A percentile compares a stretch with the other conserved stretches of the same genome.
phyloP scores from a whole-genome alignment of 2,888 invertebrate genomes.

The Dysmachus trigonus region DNA sequence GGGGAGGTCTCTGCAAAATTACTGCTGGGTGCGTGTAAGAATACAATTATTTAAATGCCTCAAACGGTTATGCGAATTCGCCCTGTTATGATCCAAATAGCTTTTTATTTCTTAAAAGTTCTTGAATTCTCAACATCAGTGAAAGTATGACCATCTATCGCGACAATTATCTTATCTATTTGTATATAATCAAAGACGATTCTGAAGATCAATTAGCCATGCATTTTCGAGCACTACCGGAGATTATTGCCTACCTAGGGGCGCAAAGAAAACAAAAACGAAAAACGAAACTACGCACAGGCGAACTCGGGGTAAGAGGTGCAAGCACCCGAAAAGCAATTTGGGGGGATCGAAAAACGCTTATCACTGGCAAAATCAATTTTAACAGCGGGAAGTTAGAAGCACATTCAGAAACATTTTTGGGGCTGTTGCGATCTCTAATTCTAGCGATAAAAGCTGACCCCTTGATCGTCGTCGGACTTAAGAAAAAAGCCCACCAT shows the following conservation, averaged over 20 bases:
- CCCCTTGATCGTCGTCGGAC: background rate
- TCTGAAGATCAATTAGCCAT: constrained; percentile 9
- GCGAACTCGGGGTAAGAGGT: background rate
- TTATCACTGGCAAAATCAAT: background rate
- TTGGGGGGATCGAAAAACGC: background rate
- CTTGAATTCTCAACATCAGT: no score
- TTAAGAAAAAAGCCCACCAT: background rate
- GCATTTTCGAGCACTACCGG: background rate
- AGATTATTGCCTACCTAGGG: background rate
- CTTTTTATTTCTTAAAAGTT: background rate
- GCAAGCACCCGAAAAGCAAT: background rate
- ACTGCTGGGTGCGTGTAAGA: no score
- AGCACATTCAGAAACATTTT: background rate
- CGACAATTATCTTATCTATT: no score
- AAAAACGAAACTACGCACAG: background rate
- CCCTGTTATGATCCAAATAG: no score
- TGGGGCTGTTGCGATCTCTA: background rate
- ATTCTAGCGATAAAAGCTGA: background rate
- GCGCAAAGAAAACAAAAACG: background rate
- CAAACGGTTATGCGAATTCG: no score
- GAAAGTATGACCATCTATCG: no score
- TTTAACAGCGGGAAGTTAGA: background rate
- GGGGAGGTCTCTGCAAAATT: no score
- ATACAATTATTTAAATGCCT: no score
- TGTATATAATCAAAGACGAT: no score